Evolutionary conservation across 1,140 invertebrate species (phyloP).

Genomic region (Micrasema minimum): DNA sequence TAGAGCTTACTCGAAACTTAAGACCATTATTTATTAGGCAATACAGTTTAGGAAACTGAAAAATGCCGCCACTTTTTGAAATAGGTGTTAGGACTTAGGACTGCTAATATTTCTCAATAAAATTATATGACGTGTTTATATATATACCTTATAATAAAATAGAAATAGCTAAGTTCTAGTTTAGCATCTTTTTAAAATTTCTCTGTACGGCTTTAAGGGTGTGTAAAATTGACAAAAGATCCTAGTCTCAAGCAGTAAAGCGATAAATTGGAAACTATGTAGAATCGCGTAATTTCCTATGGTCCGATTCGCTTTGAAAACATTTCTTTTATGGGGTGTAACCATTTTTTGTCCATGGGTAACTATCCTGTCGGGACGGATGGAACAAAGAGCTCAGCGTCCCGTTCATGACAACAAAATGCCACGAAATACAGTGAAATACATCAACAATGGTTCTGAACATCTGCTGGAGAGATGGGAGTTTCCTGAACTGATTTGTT

Average conservation of each 20-base stretch:
- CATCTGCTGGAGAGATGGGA: conserved; percentile 37
- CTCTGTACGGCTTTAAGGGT: conserved; percentile 25
- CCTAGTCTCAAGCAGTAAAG: conserved; percentile 31
- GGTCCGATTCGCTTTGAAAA: conserved; percentile 44
- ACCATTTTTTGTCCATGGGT: conserved; percentile 40
- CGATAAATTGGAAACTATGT: conserved; percentile 40
- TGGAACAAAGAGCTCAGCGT: conserved; percentile 36
- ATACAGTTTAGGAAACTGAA: not conserved
- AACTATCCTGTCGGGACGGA: conserved; percentile 23
- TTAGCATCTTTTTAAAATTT: conserved; percentile 2
- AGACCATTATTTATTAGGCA: conserved; percentile 11
- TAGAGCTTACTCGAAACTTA: no score
- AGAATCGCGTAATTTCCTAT: conserved; percentile 43
- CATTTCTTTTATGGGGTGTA: conserved; percentile 45
- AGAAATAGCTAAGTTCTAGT: conserved; percentile 15
- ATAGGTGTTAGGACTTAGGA: conserved; percentile 3
- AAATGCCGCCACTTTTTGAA: not conserved
- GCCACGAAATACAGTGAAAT: no score
- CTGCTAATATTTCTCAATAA: conserved; percentile 16
- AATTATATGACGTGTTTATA: conserved; percentile 10
- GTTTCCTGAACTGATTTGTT: conserved; percentile 28
- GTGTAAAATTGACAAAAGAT: conserved; percentile 39
- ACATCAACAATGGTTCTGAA: conserved; percentile 24
- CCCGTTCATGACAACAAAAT: conserved; percentile 34
- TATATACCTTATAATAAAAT: not conserved